These are phyloP conservation scores for Nestor notabilis DNA, from an alignment of 2,113 vertebrate genomes.

Conservation along the genomic window DNA sequence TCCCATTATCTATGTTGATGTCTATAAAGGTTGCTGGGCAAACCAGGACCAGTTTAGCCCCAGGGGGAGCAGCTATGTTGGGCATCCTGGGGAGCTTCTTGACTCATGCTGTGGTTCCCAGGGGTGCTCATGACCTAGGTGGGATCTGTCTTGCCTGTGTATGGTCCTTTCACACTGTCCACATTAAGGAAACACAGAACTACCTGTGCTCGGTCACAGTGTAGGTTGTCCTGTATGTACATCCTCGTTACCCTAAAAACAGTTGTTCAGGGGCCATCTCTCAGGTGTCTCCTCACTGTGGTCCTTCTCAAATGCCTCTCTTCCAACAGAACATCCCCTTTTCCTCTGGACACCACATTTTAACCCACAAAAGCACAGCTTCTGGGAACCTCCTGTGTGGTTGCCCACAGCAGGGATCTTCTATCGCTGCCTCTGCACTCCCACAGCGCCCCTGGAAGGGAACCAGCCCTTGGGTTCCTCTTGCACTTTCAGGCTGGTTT, in stretches of 20 bases:
- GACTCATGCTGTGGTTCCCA: rapidly evolving
- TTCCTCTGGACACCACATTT: background rate
- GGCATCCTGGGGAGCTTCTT: background rate
- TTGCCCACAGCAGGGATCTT: background rate
- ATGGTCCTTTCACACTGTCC: background rate
- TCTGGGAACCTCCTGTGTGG: rapidly evolving
- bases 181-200: background rate
- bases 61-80: background rate
- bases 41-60: background rate
- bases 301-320: background rate
- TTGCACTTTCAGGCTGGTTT: rapidly evolving
- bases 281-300: background rate
- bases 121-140: rapidly evolving
- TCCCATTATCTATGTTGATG: background rate
- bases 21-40: background rate
- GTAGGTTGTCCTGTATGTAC: background rate
- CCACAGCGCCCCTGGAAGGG: background rate
- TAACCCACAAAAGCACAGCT: background rate
- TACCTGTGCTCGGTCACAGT: rapidly evolving
- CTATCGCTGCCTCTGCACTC: background rate
- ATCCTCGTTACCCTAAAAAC: background rate
- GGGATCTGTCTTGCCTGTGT: background rate
- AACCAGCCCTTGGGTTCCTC: background rate
- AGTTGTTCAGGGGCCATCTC: rapidly evolving
- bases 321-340: background rate